Base-by-base conservation (phyloP, 2,113 vertebrate genomes). In the Elachura formosa region DNA sequence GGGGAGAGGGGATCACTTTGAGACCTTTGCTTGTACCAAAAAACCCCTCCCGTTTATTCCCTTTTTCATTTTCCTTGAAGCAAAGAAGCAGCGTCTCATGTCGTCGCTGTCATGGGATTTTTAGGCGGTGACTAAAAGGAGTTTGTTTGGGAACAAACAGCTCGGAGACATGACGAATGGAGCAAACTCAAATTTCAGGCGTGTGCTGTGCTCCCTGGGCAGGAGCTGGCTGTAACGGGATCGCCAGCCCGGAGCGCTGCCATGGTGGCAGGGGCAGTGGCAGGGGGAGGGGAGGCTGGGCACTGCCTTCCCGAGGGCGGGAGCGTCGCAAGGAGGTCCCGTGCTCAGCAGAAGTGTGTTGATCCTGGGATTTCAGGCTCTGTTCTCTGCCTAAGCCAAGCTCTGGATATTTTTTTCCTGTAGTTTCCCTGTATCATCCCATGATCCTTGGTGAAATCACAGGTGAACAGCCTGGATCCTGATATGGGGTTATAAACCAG, bases 111-210 rank as follows among this genome's bases (percentile, higher is more conserved):
- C 96, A 91, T 46, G 95, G 78, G 93, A 94, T 95, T 94, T 94
- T 97, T 96, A 91, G 74, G 75, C 4, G 3, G 94, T 96, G 96
- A 96, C 95, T 95, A 85, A 94, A 91, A 0, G 3, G 64, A 68
- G 88, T 95, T 96, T 96, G 82, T 96, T 96, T 96, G 92, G 96
- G 90, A 96, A 96, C 94, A 95, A 89, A 33, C 92, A 94, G 90
- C 92, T n/a, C 10, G 1, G 68, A 87, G 84, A 73, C 74, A 91
- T 94, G 96, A 92, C 87, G 61, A 90, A 86, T 49, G 84, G 67
- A 91, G 84, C 84, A n/a, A 94, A 93, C 96, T 97, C 95, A 82
- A 67, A 77, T 95, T 95, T 96, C 96, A 96, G 66, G 68, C 91
- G 9, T 87, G 87, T 45, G 67, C 43, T 77, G 59, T 75, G 75